phyloP scores from a whole-genome alignment of 2,797 vertebrate species.

The Apodemus agrarius region DNA sequence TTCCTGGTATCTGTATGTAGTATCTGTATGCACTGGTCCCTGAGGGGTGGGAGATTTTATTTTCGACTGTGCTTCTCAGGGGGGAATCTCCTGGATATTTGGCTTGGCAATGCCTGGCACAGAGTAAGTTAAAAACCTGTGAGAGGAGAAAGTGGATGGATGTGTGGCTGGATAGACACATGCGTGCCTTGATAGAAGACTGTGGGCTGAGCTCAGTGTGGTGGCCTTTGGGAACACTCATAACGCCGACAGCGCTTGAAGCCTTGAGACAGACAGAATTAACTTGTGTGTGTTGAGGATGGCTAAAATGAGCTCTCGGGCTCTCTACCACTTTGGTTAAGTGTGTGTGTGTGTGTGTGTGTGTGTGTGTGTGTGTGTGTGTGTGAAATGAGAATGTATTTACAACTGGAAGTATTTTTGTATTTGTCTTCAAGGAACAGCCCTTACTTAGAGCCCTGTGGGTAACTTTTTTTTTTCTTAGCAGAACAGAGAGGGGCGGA shows the following conservation, averaged over 20 bases:
- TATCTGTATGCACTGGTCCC: fast-evolving
- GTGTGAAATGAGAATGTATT: not conserved
- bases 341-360: not conserved
- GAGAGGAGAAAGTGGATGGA: not conserved
- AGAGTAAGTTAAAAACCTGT: not conserved
- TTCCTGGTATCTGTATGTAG: not conserved
- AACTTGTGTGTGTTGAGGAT: not conserved
- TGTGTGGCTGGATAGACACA: not conserved
- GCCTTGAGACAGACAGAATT: not conserved
- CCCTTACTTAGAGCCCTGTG: not conserved
- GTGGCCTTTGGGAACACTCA: not conserved
- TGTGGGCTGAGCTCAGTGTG: not conserved
- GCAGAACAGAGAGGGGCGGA: not conserved
- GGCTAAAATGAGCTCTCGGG: not conserved
- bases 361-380: not conserved
- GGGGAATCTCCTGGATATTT: not conserved
- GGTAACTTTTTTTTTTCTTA: not conserved
- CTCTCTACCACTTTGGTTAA: not conserved
- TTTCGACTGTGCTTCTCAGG: not conserved
- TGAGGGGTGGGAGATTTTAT: not conserved
- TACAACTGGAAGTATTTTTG: not conserved
- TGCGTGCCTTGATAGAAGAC: not conserved
- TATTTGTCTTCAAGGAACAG: constrained; percentile 26
- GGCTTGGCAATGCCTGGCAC: not conserved
- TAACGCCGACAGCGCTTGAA: not conserved